Conservation (phyloP, 1,140 invertebrate genomes). For the Coptotermes formosanus region DNA sequence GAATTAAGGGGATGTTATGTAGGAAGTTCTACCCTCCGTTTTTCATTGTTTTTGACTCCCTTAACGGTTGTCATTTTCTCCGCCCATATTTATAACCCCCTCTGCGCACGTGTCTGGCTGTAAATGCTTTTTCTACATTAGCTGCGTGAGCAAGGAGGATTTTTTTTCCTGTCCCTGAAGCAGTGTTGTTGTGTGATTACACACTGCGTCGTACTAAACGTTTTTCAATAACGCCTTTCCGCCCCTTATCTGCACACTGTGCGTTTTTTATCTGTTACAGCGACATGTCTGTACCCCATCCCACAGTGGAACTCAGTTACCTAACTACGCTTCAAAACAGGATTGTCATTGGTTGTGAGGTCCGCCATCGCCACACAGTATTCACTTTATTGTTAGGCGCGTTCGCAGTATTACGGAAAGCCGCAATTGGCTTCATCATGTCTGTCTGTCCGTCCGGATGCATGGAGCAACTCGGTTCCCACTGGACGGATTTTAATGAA, state of each 20-base stretch:
- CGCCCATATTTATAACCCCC: background rate
- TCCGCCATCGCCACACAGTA: too few relatives aligned
- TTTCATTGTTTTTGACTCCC: conserved; percentile 18
- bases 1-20: too few relatives aligned
- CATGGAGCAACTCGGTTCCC: too few relatives aligned
- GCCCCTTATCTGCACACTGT: background rate
- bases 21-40: background rate
- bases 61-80: background rate
- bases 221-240: background rate
- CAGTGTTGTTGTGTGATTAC: background rate
- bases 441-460: too few relatives aligned
- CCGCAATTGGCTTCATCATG: too few relatives aligned
- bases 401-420: too few relatives aligned
- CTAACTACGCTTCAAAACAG: background rate
- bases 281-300: background rate
- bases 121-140: background rate
- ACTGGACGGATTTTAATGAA: too few relatives aligned
- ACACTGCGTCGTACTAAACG: background rate
- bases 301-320: background rate
- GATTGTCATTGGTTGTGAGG: background rate
- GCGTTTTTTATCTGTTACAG: background rate
- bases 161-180: background rate
- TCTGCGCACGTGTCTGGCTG: background rate
- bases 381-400: too few relatives aligned
- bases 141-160: background rate